Evolutionary conservation across 2,797 vertebrate genomes (phyloP).

Genomic region (Iguana delicatissima): DNA sequence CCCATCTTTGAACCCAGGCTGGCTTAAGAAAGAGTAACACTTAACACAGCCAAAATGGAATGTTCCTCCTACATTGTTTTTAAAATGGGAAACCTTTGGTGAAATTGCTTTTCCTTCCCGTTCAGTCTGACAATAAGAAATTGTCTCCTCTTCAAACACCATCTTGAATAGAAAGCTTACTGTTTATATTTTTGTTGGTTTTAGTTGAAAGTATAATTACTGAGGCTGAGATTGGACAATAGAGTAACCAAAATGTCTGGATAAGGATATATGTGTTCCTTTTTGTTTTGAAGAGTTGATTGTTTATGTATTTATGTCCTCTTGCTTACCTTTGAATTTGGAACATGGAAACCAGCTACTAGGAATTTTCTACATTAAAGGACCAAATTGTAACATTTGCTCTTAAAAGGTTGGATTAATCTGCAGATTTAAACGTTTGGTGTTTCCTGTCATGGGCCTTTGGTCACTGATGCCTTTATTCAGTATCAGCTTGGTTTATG

Average conservation of each 20-base stretch:
- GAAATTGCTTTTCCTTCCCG: background rate
- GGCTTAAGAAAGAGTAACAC: background rate
- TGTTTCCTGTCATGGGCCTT: background rate
- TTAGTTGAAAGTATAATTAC: slow-evolving; percentile 23
- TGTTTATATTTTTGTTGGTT: slow-evolving; percentile 14
- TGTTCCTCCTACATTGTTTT: background rate
- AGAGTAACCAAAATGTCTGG: background rate
- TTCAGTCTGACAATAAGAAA: background rate
- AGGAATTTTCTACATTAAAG: background rate
- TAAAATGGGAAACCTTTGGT: background rate
- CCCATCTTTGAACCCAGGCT: background rate
- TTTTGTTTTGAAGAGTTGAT: slow-evolving; percentile 2
- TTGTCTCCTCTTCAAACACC: background rate
- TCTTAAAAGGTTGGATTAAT: background rate
- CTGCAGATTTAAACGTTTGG: background rate
- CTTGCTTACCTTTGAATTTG: background rate
- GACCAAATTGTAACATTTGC: background rate
- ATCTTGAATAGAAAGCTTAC: slow-evolving; percentile 1
- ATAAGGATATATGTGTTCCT: background rate
- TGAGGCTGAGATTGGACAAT: background rate
- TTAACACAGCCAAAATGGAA: background rate
- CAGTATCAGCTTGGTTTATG: background rate
- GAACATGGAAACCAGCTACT: background rate
- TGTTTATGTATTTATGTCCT: background rate
- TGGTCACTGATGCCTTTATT: no score